A percentile compares a stretch with the other conserved stretches of the same genome.
phyloP scores from a whole-genome alignment of 1,140 invertebrate genomes.

The Philopotamus ludificatus region DNA sequence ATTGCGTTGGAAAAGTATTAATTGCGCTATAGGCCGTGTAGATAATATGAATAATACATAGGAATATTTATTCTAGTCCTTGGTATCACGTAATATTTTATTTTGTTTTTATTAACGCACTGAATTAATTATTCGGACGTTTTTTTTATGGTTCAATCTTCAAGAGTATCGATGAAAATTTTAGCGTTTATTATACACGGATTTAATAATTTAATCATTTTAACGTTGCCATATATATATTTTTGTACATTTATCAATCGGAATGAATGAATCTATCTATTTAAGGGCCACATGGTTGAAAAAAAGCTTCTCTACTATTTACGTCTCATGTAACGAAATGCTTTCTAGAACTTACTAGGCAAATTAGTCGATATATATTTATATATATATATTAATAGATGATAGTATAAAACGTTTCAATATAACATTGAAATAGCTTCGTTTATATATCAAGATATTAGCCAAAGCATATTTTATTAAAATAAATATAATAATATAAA shows the following conservation, averaged over 20 bases:
- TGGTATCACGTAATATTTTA: conserved; percentile 1
- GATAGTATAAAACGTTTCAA: too few relatives aligned
- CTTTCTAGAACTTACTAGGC: too few relatives aligned
- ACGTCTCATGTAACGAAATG: too few relatives aligned
- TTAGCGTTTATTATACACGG: background rate
- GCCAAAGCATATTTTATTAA: too few relatives aligned
- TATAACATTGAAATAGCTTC: too few relatives aligned
- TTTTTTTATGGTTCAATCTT: conserved; percentile 4
- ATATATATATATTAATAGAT: too few relatives aligned
- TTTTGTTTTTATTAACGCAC: background rate
- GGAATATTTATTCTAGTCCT: conserved; percentile 23
- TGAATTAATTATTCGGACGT: background rate
- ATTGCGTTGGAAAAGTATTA: background rate
- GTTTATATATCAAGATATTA: too few relatives aligned
- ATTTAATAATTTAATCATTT: background rate
- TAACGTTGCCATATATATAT: background rate
- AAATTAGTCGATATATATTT: too few relatives aligned
- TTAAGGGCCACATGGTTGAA: background rate
- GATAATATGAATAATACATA: background rate
- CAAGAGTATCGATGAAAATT: background rate
- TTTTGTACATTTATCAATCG: conserved; percentile 5
- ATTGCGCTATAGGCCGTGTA: background rate
- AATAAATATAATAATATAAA: too few relatives aligned
- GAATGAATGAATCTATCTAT: background rate
- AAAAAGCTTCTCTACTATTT: too few relatives aligned